Evolutionary conservation across 2,797 vertebrate genomes (phyloP).

Genomic region (Amphiprion clarkii): DNA sequence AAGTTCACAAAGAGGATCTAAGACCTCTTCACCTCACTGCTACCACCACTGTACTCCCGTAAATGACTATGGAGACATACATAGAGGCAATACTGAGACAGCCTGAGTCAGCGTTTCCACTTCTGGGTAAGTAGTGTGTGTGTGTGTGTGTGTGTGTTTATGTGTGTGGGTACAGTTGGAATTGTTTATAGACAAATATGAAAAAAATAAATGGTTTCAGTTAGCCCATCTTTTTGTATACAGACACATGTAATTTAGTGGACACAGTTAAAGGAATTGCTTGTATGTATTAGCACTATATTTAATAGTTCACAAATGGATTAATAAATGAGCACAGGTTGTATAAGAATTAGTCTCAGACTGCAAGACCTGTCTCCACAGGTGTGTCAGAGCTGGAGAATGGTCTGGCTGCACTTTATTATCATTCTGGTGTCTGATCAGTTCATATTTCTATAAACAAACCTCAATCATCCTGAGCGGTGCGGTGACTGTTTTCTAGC

Average conservation of each 20-base stretch:
- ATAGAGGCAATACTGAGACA: constrained; percentile 9
- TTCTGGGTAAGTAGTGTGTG: constrained; percentile 1
- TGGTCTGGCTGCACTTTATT: too few species aligned
- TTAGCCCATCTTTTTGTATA: background rate
- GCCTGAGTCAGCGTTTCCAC: constrained; percentile 63
- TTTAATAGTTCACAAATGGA: too few species aligned
- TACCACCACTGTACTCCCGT: constrained; percentile 44
- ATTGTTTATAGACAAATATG: background rate
- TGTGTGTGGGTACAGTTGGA: background rate
- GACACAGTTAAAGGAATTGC: too few species aligned
- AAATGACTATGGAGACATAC: constrained; percentile 43
- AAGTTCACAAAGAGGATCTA: constrained; percentile 67
- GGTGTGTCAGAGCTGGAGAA: too few species aligned
- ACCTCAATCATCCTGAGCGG: too few species aligned
- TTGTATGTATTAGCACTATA: too few species aligned
- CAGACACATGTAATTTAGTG: too few species aligned
- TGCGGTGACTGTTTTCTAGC: too few species aligned
- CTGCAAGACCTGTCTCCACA: too few species aligned
- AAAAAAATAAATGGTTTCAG: background rate
- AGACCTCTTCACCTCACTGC: constrained; percentile 47
- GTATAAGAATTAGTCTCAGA: too few species aligned
- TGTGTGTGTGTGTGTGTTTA: background rate
- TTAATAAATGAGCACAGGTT: too few species aligned
- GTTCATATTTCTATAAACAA: background rate
- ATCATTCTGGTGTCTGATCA: too few species aligned